Evolutionary conservation across 1,140 invertebrate genomes (phyloP).

Genomic region (Ceratosolen fusciceps): DNA sequence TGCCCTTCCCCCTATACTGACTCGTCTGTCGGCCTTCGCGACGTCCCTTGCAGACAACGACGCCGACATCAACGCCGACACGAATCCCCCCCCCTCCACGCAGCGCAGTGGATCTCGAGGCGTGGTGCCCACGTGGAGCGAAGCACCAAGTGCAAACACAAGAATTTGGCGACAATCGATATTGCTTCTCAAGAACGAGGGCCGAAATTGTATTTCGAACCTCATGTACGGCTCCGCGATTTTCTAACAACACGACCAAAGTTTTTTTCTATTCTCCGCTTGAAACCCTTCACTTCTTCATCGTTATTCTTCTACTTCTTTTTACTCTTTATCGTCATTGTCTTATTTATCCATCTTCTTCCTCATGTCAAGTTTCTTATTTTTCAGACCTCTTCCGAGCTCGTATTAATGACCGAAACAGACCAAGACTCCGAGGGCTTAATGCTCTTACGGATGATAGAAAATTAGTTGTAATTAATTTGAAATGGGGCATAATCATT

Average conservation of each 20-base stretch:
- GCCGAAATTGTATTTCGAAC: background rate
- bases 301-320: background rate
- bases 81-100: background rate
- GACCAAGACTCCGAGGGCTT: background rate
- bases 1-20: too few relatives aligned
- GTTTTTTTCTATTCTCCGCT: too few relatives aligned
- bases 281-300: too few relatives aligned
- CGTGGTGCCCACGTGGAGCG: conserved; percentile 3
- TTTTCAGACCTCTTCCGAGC: background rate
- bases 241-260: too few relatives aligned
- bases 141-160: background rate
- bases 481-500: background rate
- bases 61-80: background rate
- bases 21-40: background rate
- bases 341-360: too few relatives aligned
- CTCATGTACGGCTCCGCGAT: too few relatives aligned
- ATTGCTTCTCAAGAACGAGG: background rate
- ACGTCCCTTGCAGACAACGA: too few relatives aligned
- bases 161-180: background rate
- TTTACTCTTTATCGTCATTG: background rate
- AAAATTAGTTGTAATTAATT: background rate
- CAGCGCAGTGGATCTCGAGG: background rate
- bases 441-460: background rate
- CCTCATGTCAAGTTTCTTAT: too few relatives aligned
- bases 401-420: background rate